Evolutionary conservation across 23 tunicate species (phyloP).

Genomic region (Clavelina lepadiformis): DNA sequence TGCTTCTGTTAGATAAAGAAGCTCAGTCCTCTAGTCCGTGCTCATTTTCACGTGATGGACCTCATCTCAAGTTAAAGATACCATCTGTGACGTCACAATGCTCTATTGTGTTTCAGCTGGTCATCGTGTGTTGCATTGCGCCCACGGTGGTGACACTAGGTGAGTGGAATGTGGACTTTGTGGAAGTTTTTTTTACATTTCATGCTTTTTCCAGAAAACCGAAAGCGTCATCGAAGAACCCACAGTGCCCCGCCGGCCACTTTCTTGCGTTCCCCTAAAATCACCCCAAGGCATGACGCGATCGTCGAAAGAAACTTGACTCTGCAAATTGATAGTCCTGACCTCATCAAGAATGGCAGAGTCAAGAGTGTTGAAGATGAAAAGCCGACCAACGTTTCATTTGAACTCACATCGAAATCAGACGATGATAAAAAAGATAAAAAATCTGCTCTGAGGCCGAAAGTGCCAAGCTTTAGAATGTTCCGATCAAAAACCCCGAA

Average conservation of each 20-base stretch:
- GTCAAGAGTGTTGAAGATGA: no score
- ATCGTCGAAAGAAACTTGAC: neutral
- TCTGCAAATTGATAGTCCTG: no score
- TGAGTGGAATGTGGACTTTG: neutral
- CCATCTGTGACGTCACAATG: neutral
- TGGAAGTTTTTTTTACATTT: neutral
- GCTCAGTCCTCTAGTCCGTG: no score
- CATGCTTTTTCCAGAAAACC: conserved; percentile 1
- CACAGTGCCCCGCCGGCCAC: conserved; percentile 72
- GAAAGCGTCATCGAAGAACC: conserved; percentile 47
- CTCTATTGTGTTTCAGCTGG: neutral
- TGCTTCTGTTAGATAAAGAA: no score
- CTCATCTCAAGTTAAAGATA: no score
- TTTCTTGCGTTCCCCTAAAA: conserved; percentile 26
- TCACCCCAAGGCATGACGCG: conserved; percentile 20
- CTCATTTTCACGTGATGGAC: no score
- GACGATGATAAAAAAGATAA: neutral
- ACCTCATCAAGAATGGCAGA: no score
- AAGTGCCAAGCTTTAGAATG: conserved; percentile 12
- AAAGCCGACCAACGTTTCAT: no score
- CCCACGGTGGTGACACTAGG: conserved; percentile 1
- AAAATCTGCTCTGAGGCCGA: conserved; percentile 1
- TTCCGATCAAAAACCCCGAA: conserved; percentile 20
- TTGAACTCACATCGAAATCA: no score
- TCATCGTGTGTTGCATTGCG: neutral